Base-by-base conservation (phyloP, 2,797 vertebrate genomes). In the Syngnathus acus region DNA sequence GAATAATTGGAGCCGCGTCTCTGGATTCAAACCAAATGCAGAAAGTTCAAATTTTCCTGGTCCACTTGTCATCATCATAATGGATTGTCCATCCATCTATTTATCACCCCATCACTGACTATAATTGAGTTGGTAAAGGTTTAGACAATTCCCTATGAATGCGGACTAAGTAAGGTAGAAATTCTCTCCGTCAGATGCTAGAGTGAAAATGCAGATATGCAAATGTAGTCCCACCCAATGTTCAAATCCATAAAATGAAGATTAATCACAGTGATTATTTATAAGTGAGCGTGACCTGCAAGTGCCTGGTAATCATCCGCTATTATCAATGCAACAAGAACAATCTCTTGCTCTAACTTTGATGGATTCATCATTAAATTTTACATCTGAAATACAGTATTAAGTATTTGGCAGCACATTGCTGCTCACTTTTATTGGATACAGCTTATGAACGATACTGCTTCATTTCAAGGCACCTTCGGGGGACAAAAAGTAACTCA, bases 201-300 rank as follows among this genome's bases (percentile, higher is more conserved):
- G 40, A 47, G 23, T 45, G 42, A 66, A 65, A 63, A 64, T 63
- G 50, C 26, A 59, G 62, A 23, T 17, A 37, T 45, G 39, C 53
- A 37, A 47, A 64, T 77, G 68, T 61, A 68, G 2, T 51, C n/a
- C 16, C n/a, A 39, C 37, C 68, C 17, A 59, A 66, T 65, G 71
- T 71, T 45, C 67, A 62, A 67, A 23, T 70, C 19, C 10, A 66
- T 9, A 32, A 60, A 53, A 61, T 76, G 64, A 71, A 53, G 19
- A 14, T 38, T 7, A 65, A 62, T 37, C 73, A 32, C 26, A 69
- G 54, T 47, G 64, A 72, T 77, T 70, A 45, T 32, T 62, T 9
- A 32, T 32, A 43, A 67, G 47, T 48, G 60, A 68, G 38, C 19
- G 57, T n/a, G 14, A 21, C 17, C 14, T 59, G 51, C 2, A 48